Evolutionary conservation across 2,888 invertebrate genomes (phyloP), one percentile per base, ranked within the genome.

Genomic region (Apamea crenata): DNA sequence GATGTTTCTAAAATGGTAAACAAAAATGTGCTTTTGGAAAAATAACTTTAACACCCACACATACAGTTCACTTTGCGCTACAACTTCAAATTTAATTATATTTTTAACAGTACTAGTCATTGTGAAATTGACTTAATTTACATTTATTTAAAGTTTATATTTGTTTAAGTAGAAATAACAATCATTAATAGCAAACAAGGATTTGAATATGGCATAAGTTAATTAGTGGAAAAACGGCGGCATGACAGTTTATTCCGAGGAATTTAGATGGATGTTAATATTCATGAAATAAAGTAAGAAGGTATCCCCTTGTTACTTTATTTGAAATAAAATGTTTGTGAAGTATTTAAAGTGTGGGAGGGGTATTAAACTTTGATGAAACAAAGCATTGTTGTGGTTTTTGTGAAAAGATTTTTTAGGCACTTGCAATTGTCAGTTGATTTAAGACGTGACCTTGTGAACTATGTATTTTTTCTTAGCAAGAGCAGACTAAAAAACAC

Each of bases 221-320:
- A 85, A 85, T 85, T 74, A 78, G n/a, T 36, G 32, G 32, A 67
- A 75, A 85, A 77, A 75, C 47, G n/a, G 32, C 1, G 16, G 61
- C 18, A 25, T 63, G 44, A 47, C 73, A 81, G 21, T 80, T 75
- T 72, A 83, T 68, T 47, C 7, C n/a, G 63, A 67, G 21, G 14
- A 71, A 71, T 78, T 25, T 10, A 70, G 40, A 78, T 47, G 50
- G 29, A 59, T 50, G 18, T 82, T 86, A 86, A 86, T 69, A 86
- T 82, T 82, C 50, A 86, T 86, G 82, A 82, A 86, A 86, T 59
- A 69, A 70, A 66, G 25, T 61, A 77, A 16, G 18, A 14, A 21
- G 14, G 7, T 73, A 44, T 47, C 12, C 44, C 1, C 53, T 56
- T 25, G 25, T 56, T 56, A 56, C 25, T 56, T 56, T 25, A 56